phyloP scores from a whole-genome alignment of 2,113 vertebrate species.

The Parotia lawesii region DNA sequence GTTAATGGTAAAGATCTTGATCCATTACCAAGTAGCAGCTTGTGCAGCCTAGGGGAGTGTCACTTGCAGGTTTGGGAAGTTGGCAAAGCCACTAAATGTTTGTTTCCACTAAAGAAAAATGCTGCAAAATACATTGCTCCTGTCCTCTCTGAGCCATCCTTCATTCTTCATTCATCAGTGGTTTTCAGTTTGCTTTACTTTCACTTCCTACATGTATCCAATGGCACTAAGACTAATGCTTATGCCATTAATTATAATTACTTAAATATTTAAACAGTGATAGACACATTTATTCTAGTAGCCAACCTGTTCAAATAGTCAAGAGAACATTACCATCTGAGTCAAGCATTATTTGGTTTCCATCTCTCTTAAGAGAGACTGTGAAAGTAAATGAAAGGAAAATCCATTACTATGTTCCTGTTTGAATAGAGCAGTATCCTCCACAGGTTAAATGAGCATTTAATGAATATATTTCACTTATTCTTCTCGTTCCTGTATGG shows the following conservation, averaged over 20 bases:
- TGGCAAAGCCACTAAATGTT: not conserved
- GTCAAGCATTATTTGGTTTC: not conserved
- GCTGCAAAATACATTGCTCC: not conserved
- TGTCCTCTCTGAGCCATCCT: not conserved
- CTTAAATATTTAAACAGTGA: conserved; percentile 4
- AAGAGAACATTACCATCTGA: not conserved
- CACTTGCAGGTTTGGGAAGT: not conserved
- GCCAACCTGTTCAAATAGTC: not conserved
- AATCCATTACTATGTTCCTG: not conserved
- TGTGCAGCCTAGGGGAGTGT: not conserved
- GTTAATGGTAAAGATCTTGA: not conserved
- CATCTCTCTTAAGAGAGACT: not conserved
- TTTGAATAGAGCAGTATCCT: not conserved
- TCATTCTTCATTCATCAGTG: not conserved
- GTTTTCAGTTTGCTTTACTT: not conserved
- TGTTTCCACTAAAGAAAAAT: not conserved
- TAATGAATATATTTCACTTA: not conserved
- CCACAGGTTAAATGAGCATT: not conserved
- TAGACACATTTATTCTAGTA: not conserved
- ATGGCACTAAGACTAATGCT: not conserved
- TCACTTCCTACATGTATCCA: not conserved
- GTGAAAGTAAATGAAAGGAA: not conserved
- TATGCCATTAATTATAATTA: not conserved
- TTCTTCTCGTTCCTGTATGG: not conserved
- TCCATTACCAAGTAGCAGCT: not conserved